These are phyloP conservation scores for Micropoecilia bifurca DNA, from an alignment of 2,797 vertebrate genomes.

Conservation along the genomic window DNA sequence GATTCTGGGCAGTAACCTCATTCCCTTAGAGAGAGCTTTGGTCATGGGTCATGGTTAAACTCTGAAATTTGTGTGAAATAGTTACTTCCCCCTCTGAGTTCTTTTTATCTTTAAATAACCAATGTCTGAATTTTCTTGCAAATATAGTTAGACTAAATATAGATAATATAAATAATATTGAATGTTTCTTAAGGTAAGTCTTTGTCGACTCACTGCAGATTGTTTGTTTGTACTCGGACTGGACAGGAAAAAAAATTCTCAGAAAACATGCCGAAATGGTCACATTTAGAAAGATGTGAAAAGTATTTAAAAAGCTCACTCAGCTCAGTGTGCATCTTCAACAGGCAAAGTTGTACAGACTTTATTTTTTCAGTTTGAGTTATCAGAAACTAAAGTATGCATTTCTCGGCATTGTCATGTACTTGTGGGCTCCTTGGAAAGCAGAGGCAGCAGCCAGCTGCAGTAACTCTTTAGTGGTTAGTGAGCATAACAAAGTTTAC, in stretches of 20 bases:
- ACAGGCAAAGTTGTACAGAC: neutral
- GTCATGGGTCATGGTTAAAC: neutral
- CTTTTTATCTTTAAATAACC: neutral
- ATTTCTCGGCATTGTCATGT: neutral
- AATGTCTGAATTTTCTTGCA: neutral
- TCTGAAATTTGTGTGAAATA: neutral
- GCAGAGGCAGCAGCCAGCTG: neutral
- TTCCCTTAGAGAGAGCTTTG: neutral
- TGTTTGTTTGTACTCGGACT: neutral
- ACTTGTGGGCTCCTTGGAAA: neutral
- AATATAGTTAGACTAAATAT: neutral
- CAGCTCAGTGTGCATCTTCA: neutral
- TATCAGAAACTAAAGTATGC: neutral
- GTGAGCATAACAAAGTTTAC: neutral
- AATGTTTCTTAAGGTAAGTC: neutral
- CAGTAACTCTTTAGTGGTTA: neutral
- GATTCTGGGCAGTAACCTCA: neutral
- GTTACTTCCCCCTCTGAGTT: neutral
- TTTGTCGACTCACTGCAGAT: neutral
- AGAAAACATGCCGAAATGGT: neutral
- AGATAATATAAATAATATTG: neutral
- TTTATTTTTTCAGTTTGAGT: neutral
- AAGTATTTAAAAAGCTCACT: neutral
- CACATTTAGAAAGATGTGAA: neutral
- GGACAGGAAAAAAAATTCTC: neutral